Conservation (phyloP, 2,888 invertebrate species). For the Pharmacophagus antenor region DNA sequence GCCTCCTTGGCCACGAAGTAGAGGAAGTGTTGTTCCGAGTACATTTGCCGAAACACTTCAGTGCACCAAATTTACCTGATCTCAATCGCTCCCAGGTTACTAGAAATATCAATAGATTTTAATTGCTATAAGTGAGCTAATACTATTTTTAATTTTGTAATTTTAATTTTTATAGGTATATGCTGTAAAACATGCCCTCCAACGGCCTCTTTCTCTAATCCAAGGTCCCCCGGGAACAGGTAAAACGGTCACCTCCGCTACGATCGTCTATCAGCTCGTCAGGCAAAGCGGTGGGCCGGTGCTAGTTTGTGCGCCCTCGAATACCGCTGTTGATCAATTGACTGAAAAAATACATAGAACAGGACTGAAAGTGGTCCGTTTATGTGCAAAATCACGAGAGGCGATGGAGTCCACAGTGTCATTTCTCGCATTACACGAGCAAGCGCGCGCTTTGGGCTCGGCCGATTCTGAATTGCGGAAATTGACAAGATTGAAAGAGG, state of each 20-base stretch:
- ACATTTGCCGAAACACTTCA: conserved; percentile 96
- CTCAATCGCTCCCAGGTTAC: conserved; percentile 95
- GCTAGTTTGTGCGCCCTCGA: conserved; percentile 98
- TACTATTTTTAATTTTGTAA: no score
- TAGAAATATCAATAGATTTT: no score
- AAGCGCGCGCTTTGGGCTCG: conserved; percentile 96
- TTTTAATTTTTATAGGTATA: conserved; percentile 85
- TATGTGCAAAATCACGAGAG: conserved; percentile 98
- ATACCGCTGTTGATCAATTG: conserved; percentile 99
- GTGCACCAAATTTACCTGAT: conserved; percentile 98
- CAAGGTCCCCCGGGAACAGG: conserved; percentile 99
- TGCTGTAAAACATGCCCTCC: conserved; percentile 98
- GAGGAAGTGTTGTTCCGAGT: conserved; percentile 96
- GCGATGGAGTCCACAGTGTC: conserved; percentile 99
- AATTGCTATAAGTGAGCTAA: no score
- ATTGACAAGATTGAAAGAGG: conserved; percentile 97
- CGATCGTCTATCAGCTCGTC: conserved; percentile 98
- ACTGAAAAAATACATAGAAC: conserved; percentile 99
- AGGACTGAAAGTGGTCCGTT: conserved; percentile 94
- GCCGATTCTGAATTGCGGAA: conserved; percentile 94
- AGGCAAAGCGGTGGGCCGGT: conserved; percentile 97
- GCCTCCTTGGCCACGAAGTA: conserved; percentile 95
- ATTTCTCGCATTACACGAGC: conserved; percentile 97
- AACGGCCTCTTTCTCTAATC: conserved; percentile 96
- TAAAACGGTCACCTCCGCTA: conserved; percentile 99